Evolutionary conservation across 2,113 vertebrate species (phyloP).

Genomic region (Nestor notabilis): DNA sequence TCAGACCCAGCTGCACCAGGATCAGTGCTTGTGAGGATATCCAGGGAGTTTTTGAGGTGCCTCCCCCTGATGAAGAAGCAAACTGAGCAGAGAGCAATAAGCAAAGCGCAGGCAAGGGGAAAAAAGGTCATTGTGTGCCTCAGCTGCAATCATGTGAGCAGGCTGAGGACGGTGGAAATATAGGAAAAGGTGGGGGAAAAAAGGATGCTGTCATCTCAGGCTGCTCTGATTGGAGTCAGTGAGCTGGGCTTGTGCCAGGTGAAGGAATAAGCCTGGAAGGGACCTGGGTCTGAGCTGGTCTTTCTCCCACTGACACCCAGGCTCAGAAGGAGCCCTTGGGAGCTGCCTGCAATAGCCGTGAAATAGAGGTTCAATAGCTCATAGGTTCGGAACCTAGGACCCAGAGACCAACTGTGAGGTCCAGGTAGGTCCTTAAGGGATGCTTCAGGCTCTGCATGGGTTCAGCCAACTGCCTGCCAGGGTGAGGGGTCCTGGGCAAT

Average conservation of each 20-base stretch:
- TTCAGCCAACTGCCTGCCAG: not conserved
- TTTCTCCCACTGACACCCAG: not conserved
- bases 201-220: not conserved
- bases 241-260: not conserved
- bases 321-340: not conserved
- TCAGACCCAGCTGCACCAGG: not conserved
- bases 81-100: fast-evolving
- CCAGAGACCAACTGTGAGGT: not conserved
- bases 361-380: not conserved
- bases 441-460: not conserved
- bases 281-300: not conserved
- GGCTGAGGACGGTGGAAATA: not conserved
- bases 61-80: not conserved
- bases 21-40: not conserved
- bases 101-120: fast-evolving
- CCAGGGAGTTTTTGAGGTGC: not conserved
- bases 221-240: not conserved
- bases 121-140: fast-evolving
- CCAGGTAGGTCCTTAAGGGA: not conserved
- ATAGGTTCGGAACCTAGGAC: not conserved
- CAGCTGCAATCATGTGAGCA: not conserved
- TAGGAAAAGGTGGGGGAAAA: fast-evolving
- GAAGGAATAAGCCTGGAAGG: not conserved
- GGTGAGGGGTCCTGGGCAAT: not conserved
- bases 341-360: not conserved